Evolutionary conservation across 1,140 invertebrate species (phyloP), one percentile per base, ranked within the genome.

Genomic region (Bilobella aurantiaca): DNA sequence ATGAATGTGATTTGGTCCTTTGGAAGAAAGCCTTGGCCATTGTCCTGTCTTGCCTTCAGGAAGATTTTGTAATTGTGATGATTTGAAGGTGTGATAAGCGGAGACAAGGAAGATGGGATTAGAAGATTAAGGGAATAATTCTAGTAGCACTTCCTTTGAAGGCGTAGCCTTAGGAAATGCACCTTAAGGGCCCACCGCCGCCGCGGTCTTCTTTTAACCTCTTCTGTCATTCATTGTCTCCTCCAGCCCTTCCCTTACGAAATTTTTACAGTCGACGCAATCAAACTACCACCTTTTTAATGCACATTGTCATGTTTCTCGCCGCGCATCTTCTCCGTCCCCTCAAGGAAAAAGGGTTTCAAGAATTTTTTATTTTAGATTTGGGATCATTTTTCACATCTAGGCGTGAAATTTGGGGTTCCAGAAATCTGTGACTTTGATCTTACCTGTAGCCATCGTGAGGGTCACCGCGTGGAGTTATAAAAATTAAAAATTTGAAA

Each of bases 21-120:
- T 8, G 34, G 34, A 42, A 42, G 34, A 8, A 42, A n/a, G n/a
- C n/a, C n/a, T 42, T 42, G 8, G 14, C 49, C 23, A 53, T 53
- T 53, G 49, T 53, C 49, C 49, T 53, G 34, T 42, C 49, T 5
- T 53, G 49, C 23, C 21, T 23, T 23, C 8, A 12, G 49, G 49
- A 5, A 23, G 23, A 53, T 53, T 53, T 53, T 53, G 12, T 53
- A 53, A 53, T 53, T 53, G 49, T 53, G 49, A 53, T 53, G 49
- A 53, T 53, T 12, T 18, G 21, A 53, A 53, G 49, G 49, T 53
- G 49, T 53, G 49, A 53, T 53, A 53, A 53, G 49, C 12, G 23
- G 49, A 16, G 49, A 53, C 49, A 53, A 53, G 49, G 23, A 53
- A 53, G 49, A 53, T 53, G 49, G 49, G 49, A 53, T 53, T 53